Base-by-base conservation (phyloP, 2,888 invertebrate species). In the Itoplectis maculator region DNA sequence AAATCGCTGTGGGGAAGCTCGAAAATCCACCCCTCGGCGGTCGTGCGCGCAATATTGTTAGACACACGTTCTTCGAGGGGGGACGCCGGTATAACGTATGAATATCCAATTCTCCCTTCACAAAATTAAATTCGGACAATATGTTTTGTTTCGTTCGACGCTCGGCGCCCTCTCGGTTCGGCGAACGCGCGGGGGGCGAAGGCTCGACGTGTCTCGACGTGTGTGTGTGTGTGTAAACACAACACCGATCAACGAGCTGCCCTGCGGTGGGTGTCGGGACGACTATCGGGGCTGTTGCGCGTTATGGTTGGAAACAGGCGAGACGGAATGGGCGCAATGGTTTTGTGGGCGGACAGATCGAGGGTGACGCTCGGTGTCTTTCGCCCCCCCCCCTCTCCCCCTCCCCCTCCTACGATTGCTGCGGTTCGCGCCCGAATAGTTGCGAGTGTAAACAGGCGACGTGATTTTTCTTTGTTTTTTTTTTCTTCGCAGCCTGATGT, bases 51-150 rank as follows among this genome's bases (percentile, higher is more conserved):
- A 70, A 65, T 83, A 88, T 89, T 90, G 90, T 91, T 90, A 90
- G 89, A 89, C 89, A 88, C 89, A 87, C 29, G 29, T 29, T 90
- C 89, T 89, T 89, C 75, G 73, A 72, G n/a, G n/a, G n/a, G n/a
- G n/a, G n/a, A n/a, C n/a, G 74, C 78, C 83, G 66, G 65, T 82
- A 77, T 89, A 91, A 90, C 92, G 89, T 92, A 92, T 92, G 92
- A 92, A 92, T 92, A 92, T 92, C 91, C 91, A 92, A 92, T 91
- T 90, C 89, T 88, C 82, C 85, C 78, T 88, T 87, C 91, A 87
- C 87, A 91, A 90, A 92, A 92, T 92, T 92, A 92, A 92, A 92
- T 92, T 92, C 90, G 89, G 90, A 92, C 92, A 92, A 92, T 92
- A 92, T 92, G 92, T 92, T 92, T 92, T 92, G 92, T 92, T 92